Evolutionary conservation across 2,113 vertebrate genomes (phyloP), one percentile per base, ranked within the genome.

Genomic region (Hipposideros armiger): DNA sequence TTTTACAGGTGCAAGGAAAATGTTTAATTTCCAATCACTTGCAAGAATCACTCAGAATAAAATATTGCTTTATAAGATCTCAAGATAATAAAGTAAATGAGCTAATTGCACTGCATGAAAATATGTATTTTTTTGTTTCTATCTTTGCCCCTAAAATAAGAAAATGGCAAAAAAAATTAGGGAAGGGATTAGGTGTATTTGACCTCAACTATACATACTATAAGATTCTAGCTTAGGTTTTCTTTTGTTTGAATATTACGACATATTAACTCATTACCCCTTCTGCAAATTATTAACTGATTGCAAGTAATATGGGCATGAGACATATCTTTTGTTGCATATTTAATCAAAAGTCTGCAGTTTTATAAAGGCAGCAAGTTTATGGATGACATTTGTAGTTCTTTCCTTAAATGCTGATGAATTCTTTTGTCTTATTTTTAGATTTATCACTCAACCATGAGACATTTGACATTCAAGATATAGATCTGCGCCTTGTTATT

Each of bases 1-100:
- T 98, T 98, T 98, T 98, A 99, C 99, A 99, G 97, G 80, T 98
- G 99, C 98, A 98, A 98, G 96, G 97, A 98, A 98, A 98, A 92
- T 83, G 96, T 97, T 98, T 98, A 91, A 98, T 98, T 98, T 98
- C 97, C 97, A 97, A 97, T 93, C 10, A 70, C 97, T 98, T 98
- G 58, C 88, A 96, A 95, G 74, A 91, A 97, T 97, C 95, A 52
- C 83, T 81, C 91, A 47, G 66, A 96, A 98, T 97, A 91, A 95
- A 97, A 96, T 95, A 96, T 91, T n/a, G 64, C 32, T 90, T 96
- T 84, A 78, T 76, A 96, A 82, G 93, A 97, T 91, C 97, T 96
- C 94, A 67, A 97, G 78, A 90, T 96, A 96, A 86, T 91, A 95
- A 86, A 97, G 90, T 47, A 96, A 86, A 77, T 70, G 26, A 62